Percentiles rank a stretch among this genome's conserved stretches.
These are phyloP conservation scores for Sebastes ruberrimus DNA, from an alignment of 2,797 vertebrate species.

Conservation along the genomic window DNA sequence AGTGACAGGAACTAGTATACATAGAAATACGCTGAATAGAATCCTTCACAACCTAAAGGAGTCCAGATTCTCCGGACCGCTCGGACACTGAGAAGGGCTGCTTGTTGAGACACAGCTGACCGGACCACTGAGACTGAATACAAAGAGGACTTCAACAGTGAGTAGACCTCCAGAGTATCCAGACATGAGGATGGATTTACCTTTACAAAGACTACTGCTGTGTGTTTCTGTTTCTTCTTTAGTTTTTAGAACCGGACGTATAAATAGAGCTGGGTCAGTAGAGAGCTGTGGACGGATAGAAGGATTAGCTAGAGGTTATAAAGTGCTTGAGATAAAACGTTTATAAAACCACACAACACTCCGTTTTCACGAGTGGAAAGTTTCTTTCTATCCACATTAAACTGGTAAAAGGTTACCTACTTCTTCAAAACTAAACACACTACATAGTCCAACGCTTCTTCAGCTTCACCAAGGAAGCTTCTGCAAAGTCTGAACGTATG, in stretches of 20 bases:
- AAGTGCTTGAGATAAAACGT: constrained; percentile 88
- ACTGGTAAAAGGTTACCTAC: constrained; percentile 64
- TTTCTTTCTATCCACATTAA: constrained; percentile 63
- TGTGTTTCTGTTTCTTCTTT: neutral
- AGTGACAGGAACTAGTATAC: constrained; percentile 67
- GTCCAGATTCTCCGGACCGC: constrained; percentile 31
- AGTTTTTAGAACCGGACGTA: constrained; percentile 54
- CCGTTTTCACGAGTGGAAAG: constrained; percentile 71
- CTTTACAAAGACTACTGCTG: constrained; percentile 71
- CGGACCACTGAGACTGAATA: constrained; percentile 73
- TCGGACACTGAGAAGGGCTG: constrained; percentile 65
- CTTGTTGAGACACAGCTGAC: constrained; percentile 61
- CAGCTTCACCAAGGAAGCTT: constrained; percentile 49
- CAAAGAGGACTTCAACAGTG: constrained; percentile 65
- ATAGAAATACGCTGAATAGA: constrained; percentile 54
- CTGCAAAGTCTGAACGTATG: constrained; percentile 32
- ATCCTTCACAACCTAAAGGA: constrained; percentile 63
- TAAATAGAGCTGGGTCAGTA: constrained; percentile 71
- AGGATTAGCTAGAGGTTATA: constrained; percentile 84
- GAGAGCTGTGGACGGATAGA: constrained; percentile 75
- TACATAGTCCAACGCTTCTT: constrained; percentile 53
- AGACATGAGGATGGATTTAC: constrained; percentile 67
- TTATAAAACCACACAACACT: constrained; percentile 82
- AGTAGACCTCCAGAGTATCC: constrained; percentile 72
- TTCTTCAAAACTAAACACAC: constrained; percentile 48